Percentiles rank a stretch among this genome's conserved stretches.
phyloP scores from a whole-genome alignment of 2,888 invertebrate species.

The Limnephilus rhombicus region DNA sequence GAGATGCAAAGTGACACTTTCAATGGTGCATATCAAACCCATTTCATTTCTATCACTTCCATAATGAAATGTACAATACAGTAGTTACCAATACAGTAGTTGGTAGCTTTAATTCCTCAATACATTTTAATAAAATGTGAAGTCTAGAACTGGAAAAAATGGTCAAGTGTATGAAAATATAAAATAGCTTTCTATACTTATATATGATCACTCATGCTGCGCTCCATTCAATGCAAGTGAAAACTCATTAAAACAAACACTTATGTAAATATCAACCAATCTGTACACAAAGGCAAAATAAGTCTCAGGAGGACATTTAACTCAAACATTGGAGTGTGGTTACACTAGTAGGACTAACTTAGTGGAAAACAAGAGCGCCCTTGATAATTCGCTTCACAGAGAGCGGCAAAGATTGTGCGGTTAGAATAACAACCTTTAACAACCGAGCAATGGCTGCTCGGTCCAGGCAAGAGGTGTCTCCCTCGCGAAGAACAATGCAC shows the following conservation, averaged over 20 bases:
- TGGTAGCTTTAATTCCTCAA: constrained; percentile 41
- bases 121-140: constrained; percentile 34
- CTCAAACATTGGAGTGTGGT: background rate
- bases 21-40: constrained; percentile 48
- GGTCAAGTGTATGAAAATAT: constrained; percentile 53
- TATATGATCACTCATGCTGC: constrained; percentile 28
- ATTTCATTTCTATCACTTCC: constrained; percentile 44
- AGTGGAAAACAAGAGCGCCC: background rate
- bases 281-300: constrained; percentile 35
- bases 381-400: background rate
- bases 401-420: background rate
- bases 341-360: background rate
- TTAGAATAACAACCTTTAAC: background rate
- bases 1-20: constrained; percentile 38
- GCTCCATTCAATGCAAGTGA: constrained; percentile 37
- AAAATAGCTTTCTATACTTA: constrained; percentile 47
- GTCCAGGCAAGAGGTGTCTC: background rate
- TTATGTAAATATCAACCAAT: constrained; percentile 12
- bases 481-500: background rate
- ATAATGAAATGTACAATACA: constrained; percentile 53
- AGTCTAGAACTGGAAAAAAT: constrained; percentile 46
- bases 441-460: background rate
- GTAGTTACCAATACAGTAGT: constrained; percentile 11
- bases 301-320: background rate
- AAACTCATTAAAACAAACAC: background rate